Conservation (phyloP, 2,797 vertebrate species). For the Peromyscus attwateri region DNA sequence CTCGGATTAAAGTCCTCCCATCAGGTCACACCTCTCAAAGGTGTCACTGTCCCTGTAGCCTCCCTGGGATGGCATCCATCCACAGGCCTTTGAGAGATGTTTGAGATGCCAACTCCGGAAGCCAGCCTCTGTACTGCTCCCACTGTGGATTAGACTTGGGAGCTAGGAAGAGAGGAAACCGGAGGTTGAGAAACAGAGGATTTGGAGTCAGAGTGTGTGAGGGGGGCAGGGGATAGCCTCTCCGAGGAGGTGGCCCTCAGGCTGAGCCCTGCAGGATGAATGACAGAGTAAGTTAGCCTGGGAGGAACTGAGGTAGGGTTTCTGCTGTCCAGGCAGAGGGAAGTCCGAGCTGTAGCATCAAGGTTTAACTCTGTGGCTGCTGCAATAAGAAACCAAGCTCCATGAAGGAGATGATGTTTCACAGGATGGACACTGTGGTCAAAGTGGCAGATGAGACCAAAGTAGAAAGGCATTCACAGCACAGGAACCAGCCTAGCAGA, state of each 20-base stretch:
- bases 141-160: background rate
- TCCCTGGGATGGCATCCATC: background rate
- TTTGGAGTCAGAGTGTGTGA: background rate
- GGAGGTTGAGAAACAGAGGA: background rate
- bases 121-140: background rate
- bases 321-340: background rate
- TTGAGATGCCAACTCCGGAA: background rate
- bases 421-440: background rate
- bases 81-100: background rate
- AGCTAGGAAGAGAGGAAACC: background rate
- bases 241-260: background rate
- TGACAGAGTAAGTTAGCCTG: background rate
- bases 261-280: background rate
- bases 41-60: background rate
- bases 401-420: background rate
- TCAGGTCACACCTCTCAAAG: background rate
- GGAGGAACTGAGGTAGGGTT: background rate
- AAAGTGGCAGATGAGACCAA: background rate
- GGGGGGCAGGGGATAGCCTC: background rate
- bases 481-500: background rate
- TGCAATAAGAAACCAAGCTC: background rate
- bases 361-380: background rate
- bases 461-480: rapidly evolving
- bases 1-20: background rate
- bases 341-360: background rate